Conservation (phyloP, 2,888 invertebrate genomes). For the Anarsia innoxiella region DNA sequence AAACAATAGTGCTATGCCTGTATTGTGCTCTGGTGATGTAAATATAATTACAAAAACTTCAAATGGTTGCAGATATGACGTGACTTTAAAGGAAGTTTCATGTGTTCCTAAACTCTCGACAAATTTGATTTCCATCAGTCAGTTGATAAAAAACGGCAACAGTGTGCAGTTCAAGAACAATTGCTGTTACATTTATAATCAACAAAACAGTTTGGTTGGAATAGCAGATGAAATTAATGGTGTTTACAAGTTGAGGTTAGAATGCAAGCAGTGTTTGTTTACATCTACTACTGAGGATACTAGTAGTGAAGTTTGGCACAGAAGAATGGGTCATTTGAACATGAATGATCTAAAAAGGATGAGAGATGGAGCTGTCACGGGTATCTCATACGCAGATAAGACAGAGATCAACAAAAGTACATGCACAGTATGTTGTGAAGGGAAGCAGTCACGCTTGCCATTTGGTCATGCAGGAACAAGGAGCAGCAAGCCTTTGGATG, state of each 20-base stretch:
- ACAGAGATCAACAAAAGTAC: conserved; percentile 12
- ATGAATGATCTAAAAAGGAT: conserved; percentile 17
- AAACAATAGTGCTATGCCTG: conserved; percentile 7
- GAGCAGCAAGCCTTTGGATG: conserved; percentile 10
- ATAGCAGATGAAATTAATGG: conserved; percentile 13
- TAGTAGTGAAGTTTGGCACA: conserved; percentile 15
- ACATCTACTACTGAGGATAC: no score
- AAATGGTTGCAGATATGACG: no score
- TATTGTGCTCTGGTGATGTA: conserved; percentile 12
- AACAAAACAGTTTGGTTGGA: conserved; percentile 16
- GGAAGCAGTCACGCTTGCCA: conserved; percentile 21
- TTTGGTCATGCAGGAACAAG: conserved; percentile 19
- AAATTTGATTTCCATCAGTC: conserved; percentile 3
- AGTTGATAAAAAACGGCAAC: conserved; percentile 4
- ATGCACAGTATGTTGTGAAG: conserved; percentile 19
- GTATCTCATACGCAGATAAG: conserved; percentile 17
- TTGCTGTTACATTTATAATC: not conserved
- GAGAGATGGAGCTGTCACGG: conserved; percentile 19
- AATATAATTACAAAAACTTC: conserved; percentile 8
- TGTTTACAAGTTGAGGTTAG: conserved; percentile 18
- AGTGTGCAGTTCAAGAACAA: not conserved
- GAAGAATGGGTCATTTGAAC: conserved; percentile 20
- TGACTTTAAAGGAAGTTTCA: conserved; percentile 8
- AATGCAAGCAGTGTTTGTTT: conserved; percentile 1
- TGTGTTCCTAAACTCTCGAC: conserved; percentile 11